Evolutionary conservation across 1,140 invertebrate species (phyloP).

Genomic region (Elysia chlorotica): DNA sequence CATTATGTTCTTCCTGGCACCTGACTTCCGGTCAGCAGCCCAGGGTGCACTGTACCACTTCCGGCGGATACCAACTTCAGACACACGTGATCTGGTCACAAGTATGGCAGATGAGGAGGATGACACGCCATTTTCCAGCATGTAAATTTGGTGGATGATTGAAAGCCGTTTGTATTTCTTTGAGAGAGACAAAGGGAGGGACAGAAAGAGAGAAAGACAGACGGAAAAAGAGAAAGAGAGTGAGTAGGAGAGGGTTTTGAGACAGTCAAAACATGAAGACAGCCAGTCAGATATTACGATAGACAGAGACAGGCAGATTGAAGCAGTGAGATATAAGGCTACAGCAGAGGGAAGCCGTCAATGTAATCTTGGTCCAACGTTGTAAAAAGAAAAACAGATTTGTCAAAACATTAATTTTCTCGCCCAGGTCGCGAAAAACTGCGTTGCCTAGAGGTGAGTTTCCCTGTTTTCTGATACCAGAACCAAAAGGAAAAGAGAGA

Average conservation of each 20-base stretch:
- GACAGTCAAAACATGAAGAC: not conserved
- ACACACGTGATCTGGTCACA: slow-evolving; percentile 24
- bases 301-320: not conserved
- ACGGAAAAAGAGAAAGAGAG: no score
- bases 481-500: no score
- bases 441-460: no score
- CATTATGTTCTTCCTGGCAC: slow-evolving; percentile 21
- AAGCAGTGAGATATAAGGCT: not conserved
- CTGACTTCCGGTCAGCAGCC: slow-evolving; percentile 17
- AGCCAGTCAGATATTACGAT: not conserved
- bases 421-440: no score
- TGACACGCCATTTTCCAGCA: slow-evolving; percentile 26
- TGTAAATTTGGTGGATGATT: slow-evolving; percentile 6
- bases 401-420: no score
- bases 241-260: not conserved
- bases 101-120: slow-evolving; percentile 20
- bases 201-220: not conserved
- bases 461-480: no score
- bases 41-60: slow-evolving; percentile 25
- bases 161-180: not conserved
- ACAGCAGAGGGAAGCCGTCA: no score
- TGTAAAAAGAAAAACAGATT: no score
- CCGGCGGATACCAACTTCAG: slow-evolving; percentile 21
- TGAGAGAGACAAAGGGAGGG: not conserved
- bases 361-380: no score